Conservation (phyloP, 2,113 vertebrate genomes). For the Psettodes erumei region DNA sequence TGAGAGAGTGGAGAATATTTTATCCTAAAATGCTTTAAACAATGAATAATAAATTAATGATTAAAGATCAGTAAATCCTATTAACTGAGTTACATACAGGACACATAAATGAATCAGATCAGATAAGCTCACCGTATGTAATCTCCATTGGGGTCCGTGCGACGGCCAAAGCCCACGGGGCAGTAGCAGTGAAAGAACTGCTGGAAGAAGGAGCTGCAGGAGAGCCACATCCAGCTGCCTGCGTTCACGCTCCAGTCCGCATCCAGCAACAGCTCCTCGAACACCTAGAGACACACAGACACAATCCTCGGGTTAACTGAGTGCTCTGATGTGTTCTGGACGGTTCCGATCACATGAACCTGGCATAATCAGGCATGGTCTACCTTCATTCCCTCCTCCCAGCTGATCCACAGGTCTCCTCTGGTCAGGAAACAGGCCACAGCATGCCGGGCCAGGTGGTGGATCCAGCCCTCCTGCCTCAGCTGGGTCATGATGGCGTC, state of each 20-base stretch:
- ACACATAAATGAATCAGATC: too few species aligned
- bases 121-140: conserved; percentile 90
- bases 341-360: too few species aligned
- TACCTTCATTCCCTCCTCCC: conserved; percentile 99
- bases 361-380: too few species aligned
- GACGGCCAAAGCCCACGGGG: conserved; percentile 95
- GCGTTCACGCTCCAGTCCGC: conserved; percentile 99
- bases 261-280: conserved; percentile 96
- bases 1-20: not conserved
- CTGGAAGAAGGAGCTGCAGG: conserved; percentile 98
- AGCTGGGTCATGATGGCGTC: conserved; percentile 99
- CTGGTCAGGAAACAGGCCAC: conserved; percentile 97
- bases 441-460: conserved; percentile 96
- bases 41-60: not conserved
- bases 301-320: not conserved
- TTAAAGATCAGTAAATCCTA: not conserved
- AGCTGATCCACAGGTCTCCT: conserved; percentile 98
- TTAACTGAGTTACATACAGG: not conserved
- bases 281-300: conserved; percentile 84
- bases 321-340: too few species aligned
- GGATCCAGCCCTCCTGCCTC: conserved; percentile 97
- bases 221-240: conserved; percentile 99
- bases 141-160: conserved; percentile 97
- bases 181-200: conserved; percentile 99
- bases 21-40: not conserved